phyloP scores from a whole-genome alignment of 2,888 invertebrate genomes.

The Ditylenchus weischeri region DNA sequence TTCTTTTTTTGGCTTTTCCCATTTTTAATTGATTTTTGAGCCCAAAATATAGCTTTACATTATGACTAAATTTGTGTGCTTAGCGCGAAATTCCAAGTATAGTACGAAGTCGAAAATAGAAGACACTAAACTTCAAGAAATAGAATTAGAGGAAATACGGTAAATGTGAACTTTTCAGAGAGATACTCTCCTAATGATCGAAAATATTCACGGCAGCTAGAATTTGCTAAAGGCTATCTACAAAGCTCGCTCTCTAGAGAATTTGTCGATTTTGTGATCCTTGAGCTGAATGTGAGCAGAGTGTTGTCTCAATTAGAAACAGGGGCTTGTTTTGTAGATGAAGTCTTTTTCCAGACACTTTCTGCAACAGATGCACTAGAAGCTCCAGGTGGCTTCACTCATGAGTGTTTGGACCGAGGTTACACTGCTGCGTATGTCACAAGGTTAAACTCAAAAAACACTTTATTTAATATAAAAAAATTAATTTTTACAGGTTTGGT shows the following conservation, averaged over 20 bases:
- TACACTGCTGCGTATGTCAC: slow-evolving; percentile 11
- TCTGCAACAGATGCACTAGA: slow-evolving; percentile 18
- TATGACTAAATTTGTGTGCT: too few relatives aligned
- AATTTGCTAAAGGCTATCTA: slow-evolving; percentile 25
- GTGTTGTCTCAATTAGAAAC: slow-evolving; percentile 23
- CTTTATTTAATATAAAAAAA: too few relatives aligned
- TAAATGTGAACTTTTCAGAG: too few relatives aligned
- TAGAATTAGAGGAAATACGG: too few relatives aligned
- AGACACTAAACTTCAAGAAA: too few relatives aligned
- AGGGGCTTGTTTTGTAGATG: slow-evolving; percentile 21
- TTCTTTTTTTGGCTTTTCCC: too few relatives aligned
- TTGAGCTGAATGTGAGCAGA: slow-evolving; percentile 24
- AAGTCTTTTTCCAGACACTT: slow-evolving; percentile 25
- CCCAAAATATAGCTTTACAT: too few relatives aligned
- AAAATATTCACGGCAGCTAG: slow-evolving; percentile 1
- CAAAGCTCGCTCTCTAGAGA: slow-evolving; percentile 13
- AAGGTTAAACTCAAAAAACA: background rate
- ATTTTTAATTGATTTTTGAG: too few relatives aligned
- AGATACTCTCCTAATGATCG: background rate
- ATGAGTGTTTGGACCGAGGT: slow-evolving; percentile 15
- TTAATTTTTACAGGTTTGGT: slow-evolving; percentile 15
- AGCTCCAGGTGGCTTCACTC: slow-evolving; percentile 31
- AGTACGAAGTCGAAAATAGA: too few relatives aligned
- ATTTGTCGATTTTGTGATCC: slow-evolving; percentile 27
- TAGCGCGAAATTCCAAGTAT: too few relatives aligned